Evolutionary conservation across 2,797 vertebrate species (phyloP).

Genomic region (Peromyscus attwateri): DNA sequence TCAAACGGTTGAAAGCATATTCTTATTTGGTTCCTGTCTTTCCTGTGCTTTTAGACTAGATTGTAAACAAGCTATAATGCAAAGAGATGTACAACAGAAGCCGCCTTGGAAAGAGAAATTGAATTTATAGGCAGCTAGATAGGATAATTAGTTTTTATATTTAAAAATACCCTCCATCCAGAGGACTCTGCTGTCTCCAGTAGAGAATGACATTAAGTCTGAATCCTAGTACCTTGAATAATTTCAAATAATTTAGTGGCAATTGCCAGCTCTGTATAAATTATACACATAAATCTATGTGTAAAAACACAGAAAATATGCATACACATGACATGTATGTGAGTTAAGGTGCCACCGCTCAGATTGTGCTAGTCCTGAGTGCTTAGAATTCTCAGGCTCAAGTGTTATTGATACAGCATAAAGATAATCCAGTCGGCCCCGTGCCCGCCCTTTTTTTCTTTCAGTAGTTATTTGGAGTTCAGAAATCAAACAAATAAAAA

Average conservation of each 20-base stretch:
- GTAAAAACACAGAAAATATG: background rate
- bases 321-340: slow-evolving; percentile 2
- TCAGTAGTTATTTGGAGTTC: slow-evolving; percentile 72
- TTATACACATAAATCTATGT: background rate
- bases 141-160: slow-evolving; percentile 86
- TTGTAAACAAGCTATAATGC: slow-evolving; percentile 80
- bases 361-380: slow-evolving; percentile 76
- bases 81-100: slow-evolving; percentile 81
- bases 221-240: slow-evolving; percentile 77
- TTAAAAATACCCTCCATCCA: slow-evolving; percentile 83
- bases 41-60: slow-evolving; percentile 60
- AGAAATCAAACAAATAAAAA: slow-evolving; percentile 57
- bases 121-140: slow-evolving; percentile 86
- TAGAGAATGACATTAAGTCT: slow-evolving; percentile 85
- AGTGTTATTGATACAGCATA: slow-evolving; percentile 75
- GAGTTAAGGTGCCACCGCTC: slow-evolving; percentile 67
- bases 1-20: slow-evolving; percentile 3
- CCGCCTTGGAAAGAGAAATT: slow-evolving; percentile 85
- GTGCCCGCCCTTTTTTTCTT: slow-evolving; percentile 61
- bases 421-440: slow-evolving; percentile 72
- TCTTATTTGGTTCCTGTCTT: slow-evolving; percentile 54
- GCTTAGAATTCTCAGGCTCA: slow-evolving; percentile 82
- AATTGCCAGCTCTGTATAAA: slow-evolving; percentile 44
- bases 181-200: slow-evolving; percentile 82
- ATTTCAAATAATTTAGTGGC: slow-evolving; percentile 75